Conservation (phyloP, 2,797 vertebrate species). For the Sphenopsis melanotis region DNA sequence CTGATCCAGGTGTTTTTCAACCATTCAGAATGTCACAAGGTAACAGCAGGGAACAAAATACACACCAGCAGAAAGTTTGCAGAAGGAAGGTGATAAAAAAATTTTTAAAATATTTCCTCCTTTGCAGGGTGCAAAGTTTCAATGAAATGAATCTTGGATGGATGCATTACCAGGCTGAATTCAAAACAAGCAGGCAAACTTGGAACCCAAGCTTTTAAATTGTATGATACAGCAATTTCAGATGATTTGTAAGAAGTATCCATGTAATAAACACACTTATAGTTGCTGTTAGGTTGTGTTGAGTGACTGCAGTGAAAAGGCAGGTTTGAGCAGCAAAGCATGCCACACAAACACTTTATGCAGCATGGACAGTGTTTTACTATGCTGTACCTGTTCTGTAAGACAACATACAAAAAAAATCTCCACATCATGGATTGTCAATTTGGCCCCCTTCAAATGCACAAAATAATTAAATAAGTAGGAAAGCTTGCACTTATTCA, state of each 20-base stretch:
- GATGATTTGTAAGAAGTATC: not conserved
- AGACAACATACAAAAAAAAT: slow-evolving; percentile 43
- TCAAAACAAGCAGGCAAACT: not conserved
- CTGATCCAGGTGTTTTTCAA: not conserved
- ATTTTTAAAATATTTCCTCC: not conserved
- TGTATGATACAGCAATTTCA: not conserved
- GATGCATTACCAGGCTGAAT: not conserved
- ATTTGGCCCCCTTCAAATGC: slow-evolving; percentile 33
- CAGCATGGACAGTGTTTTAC: not conserved
- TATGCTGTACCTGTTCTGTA: slow-evolving; percentile 42
- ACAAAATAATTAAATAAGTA: slow-evolving; percentile 44
- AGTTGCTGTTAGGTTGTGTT: not conserved
- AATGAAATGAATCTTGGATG: not conserved
- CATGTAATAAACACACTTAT: not conserved
- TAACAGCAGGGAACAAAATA: not conserved
- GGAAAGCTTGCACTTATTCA: slow-evolving; percentile 61
- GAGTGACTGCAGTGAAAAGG: not conserved
- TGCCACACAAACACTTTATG: not conserved
- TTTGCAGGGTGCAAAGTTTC: not conserved
- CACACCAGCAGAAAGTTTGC: not conserved
- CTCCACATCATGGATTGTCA: not conserved
- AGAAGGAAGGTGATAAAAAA: not conserved
- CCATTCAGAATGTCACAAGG: not conserved
- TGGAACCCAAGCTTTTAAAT: not conserved
- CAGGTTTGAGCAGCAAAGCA: not conserved